phyloP scores from a whole-genome alignment of 2,888 invertebrate species.

The Cheilosia scutellata region DNA sequence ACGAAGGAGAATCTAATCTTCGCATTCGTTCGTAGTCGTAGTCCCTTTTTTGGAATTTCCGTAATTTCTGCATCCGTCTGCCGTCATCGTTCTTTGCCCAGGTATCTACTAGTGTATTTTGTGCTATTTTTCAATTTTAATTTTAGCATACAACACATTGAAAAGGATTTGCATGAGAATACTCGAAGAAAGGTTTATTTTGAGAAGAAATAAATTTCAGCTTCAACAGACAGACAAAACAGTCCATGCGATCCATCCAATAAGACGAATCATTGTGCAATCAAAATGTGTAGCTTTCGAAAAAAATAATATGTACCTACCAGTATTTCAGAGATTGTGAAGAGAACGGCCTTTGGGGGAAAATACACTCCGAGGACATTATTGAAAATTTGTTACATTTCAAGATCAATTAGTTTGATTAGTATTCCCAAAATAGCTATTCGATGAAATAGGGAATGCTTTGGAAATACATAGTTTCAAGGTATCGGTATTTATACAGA shows the following conservation, averaged over 20 bases:
- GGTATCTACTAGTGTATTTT: slow-evolving; percentile 6
- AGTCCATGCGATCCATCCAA: slow-evolving; percentile 5
- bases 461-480: not conserved
- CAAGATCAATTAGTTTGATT: slow-evolving; percentile 19
- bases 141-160: slow-evolving; percentile 18
- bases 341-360: not conserved
- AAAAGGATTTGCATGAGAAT: slow-evolving; percentile 47
- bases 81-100: slow-evolving; percentile 22
- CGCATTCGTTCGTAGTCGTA: slow-evolving; percentile 54
- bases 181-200: slow-evolving; percentile 19
- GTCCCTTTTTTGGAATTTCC: slow-evolving; percentile 60
- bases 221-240: slow-evolving; percentile 12
- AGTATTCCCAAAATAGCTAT: slow-evolving; percentile 6
- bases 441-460: not conserved
- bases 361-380: not conserved
- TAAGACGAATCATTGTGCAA: not conserved
- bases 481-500: not conserved
- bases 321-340: not conserved
- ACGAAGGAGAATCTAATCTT: slow-evolving; percentile 71
- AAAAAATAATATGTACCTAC: not conserved
- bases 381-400: slow-evolving; percentile 3
- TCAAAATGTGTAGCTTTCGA: not conserved
- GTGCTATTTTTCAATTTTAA: slow-evolving; percentile 26
- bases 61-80: slow-evolving; percentile 61
- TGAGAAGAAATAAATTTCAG: slow-evolving; percentile 35